Evolutionary conservation across 2,888 invertebrate genomes (phyloP).

Genomic region (Agonopterix heracliana): DNA sequence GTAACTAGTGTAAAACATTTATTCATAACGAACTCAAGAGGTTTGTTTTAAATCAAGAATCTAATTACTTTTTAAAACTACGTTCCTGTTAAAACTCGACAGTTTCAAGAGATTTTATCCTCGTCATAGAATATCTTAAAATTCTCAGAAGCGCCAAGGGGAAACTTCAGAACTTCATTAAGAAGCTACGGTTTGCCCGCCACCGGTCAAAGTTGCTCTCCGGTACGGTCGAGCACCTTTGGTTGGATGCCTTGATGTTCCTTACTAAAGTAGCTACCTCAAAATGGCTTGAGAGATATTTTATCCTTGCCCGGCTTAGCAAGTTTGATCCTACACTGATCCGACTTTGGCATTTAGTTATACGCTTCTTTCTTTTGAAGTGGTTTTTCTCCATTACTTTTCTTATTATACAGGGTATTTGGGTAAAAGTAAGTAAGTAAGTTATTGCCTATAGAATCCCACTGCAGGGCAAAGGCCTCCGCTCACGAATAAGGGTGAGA

Average conservation of each 20-base stretch:
- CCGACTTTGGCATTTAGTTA: constrained; percentile 30
- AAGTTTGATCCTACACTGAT: constrained; percentile 33
- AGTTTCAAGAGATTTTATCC: neutral
- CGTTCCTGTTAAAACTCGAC: too few relatives aligned
- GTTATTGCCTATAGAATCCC: too few relatives aligned
- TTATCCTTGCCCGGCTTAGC: constrained; percentile 33
- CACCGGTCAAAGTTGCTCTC: constrained; percentile 52
- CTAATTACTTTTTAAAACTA: too few relatives aligned
- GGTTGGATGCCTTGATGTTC: constrained; percentile 37
- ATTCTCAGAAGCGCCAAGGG: constrained; percentile 21
- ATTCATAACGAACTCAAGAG: too few relatives aligned
- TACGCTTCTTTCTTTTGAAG: neutral
- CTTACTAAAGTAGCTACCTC: constrained; percentile 37
- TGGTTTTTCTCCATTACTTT: too few relatives aligned
- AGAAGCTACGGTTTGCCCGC: constrained; percentile 57
- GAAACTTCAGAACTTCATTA: constrained; percentile 63
- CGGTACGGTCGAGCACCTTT: constrained; percentile 48
- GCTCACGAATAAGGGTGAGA: too few relatives aligned
- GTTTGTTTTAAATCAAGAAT: too few relatives aligned
- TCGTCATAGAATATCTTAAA: constrained; percentile 30
- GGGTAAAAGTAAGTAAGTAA: too few relatives aligned
- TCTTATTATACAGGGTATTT: too few relatives aligned
- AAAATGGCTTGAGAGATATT: constrained; percentile 31
- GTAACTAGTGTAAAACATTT: too few relatives aligned
- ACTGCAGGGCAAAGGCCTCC: too few relatives aligned